Base-by-base conservation (phyloP, 2,113 vertebrate genomes). In the Pholis gunnellus region DNA sequence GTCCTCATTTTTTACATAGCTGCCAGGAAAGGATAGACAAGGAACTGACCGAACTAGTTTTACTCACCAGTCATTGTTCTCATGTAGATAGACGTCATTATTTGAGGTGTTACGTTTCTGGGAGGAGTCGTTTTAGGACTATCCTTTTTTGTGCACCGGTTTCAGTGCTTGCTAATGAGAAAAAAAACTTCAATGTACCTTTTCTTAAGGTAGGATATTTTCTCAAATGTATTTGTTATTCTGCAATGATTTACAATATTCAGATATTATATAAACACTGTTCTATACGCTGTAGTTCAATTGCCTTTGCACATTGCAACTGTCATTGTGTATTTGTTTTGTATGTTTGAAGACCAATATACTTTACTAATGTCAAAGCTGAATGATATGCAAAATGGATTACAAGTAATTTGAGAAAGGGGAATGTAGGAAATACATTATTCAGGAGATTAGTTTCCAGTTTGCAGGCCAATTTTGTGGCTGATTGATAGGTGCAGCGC, bases 1-100 rank as follows among this genome's bases (percentile, higher is more conserved):
- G 7, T 36, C 52, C 8, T 18, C n/a, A 36, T 65, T 22, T 34
- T 54, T 79, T 18, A 77, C 34, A 72, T 22, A 4, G 34, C 34
- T 82, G 11, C 31, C 31, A 42, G 38, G 10, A 10, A 44, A 68
- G 9, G 50, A 65, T 73, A 69, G 75, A 42, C 5, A 38, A 75
- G 46, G 8, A 89, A 89, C 91, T 83, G 36, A n/a, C 70, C 89
- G 68, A 87, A 94, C 95, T n/a, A 52, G 92, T 95, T 95, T 91
- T 54, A 75, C 72, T 52, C 34, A 61, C n/a, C 63, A 14, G 56
- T 22, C 48, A 5, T 66, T 69, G 42, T 88, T 82, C 5, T 60
- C 15, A 22, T 71, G 56, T 44, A 18, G 18, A 1, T 17, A 44
- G 25, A 56, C 20, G 18, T 72, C 46, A 59, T 75, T 82, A 52